Conservation (phyloP, 2,113 vertebrate species). For the Alligator sinensis region DNA sequence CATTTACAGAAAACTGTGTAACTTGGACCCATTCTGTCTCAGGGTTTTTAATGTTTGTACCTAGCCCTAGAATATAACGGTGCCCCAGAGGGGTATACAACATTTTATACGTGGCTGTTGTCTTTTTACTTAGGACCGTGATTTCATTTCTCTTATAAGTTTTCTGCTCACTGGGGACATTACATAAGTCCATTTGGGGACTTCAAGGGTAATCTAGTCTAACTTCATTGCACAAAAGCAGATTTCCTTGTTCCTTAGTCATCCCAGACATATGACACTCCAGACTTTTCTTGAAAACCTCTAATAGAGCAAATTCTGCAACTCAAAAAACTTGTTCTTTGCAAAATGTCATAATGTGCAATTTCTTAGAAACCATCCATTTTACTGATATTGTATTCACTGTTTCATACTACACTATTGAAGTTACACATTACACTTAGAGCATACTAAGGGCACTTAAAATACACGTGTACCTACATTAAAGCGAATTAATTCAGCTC, state of each 20-base stretch:
- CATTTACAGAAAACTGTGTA: too few relatives aligned
- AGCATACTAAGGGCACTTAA: too few relatives aligned
- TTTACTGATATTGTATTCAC: not conserved
- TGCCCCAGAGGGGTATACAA: not conserved
- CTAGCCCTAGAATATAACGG: not conserved
- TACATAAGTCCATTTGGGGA: not conserved
- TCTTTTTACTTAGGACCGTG: not conserved
- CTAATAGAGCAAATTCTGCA: not conserved
- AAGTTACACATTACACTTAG: too few relatives aligned
- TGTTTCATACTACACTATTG: too few relatives aligned
- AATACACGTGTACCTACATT: too few relatives aligned
- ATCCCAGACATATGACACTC: too few relatives aligned
- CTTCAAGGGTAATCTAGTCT: not conserved
- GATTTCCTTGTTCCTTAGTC: too few relatives aligned
- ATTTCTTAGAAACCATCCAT: not conserved
- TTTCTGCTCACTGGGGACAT: slow-evolving; percentile 1
- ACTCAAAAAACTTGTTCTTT: slow-evolving; percentile 26
- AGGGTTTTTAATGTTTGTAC: too few relatives aligned
- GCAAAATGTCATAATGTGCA: not conserved
- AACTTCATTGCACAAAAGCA: too few relatives aligned
- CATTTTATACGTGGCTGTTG: not conserved
- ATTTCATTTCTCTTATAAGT: slow-evolving; percentile 29
- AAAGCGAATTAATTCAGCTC: too few relatives aligned
- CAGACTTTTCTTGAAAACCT: too few relatives aligned
- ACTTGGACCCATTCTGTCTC: too few relatives aligned